Conservation (phyloP, 2,888 invertebrate genomes). For the Cotesia congregata region DNA sequence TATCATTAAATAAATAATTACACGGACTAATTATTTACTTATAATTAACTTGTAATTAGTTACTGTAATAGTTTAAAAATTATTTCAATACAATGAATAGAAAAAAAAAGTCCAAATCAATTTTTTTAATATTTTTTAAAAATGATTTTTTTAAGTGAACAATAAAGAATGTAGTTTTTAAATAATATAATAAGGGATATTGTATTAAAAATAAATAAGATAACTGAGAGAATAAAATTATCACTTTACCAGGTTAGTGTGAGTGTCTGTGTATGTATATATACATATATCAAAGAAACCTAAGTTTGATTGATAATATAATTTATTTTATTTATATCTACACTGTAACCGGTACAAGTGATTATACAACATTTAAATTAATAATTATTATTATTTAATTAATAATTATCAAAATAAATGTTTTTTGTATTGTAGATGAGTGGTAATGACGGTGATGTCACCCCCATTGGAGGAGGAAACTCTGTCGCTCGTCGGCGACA, state of each 20-base stretch:
- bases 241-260: constrained; percentile 1
- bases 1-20: background rate
- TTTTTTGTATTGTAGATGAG: constrained; percentile 59
- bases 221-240: background rate
- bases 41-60: background rate
- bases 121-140: background rate
- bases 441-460: constrained; percentile 66
- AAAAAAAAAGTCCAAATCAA: background rate
- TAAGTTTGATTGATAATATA: background rate
- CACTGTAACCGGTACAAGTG: background rate
- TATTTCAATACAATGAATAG: background rate
- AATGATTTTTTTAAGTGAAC: background rate
- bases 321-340: background rate
- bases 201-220: background rate
- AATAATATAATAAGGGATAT: background rate
- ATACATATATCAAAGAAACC: background rate
- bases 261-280: background rate
- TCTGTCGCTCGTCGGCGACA: constrained; percentile 68
- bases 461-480: constrained; percentile 77
- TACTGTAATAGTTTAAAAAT: background rate
- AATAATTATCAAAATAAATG: background rate
- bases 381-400: background rate
- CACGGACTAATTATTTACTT: background rate
- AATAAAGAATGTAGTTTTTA: background rate
- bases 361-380: too few relatives aligned